These are phyloP conservation scores for Geotria australis DNA, from an alignment of 2,797 vertebrate species.

Conservation along the genomic window DNA sequence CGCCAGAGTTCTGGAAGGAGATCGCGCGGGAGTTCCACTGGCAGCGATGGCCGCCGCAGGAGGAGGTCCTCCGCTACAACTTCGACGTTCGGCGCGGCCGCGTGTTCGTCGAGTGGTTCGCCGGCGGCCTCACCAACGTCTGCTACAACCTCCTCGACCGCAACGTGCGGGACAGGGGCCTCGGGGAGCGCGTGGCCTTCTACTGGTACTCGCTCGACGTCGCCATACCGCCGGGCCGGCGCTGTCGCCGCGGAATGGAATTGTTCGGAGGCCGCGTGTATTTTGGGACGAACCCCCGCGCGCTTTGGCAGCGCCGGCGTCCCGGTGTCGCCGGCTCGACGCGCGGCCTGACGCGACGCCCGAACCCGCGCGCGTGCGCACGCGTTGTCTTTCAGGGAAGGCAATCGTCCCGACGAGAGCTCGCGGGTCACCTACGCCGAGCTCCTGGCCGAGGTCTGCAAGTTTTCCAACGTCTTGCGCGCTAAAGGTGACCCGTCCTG, in stretches of 20 bases:
- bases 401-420: conserved; percentile 57
- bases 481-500: conserved; percentile 24
- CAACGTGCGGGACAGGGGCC: conserved; percentile 45
- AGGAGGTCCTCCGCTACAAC: conserved; percentile 51
- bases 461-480: conserved; percentile 64
- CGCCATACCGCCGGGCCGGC: too few species aligned
- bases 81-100: conserved; percentile 82
- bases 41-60: conserved; percentile 30
- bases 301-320: too few species aligned
- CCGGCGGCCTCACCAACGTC: conserved; percentile 72
- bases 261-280: too few species aligned
- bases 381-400: conserved; percentile 31
- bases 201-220: conserved; percentile 34
- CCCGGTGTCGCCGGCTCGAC: too few species aligned
- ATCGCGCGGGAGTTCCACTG: conserved; percentile 70
- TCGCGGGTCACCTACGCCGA: conserved; percentile 45
- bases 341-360: too few species aligned
- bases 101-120: conserved; percentile 76
- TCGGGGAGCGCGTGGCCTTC: conserved; percentile 64
- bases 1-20: conserved; percentile 58
- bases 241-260: too few species aligned
- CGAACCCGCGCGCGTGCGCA: too few species aligned
- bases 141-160: conserved; percentile 79
- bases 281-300: too few species aligned
- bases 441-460: conserved; percentile 52